Conservation (phyloP, 2,888 invertebrate species). For the Gerosis bhagava region DNA sequence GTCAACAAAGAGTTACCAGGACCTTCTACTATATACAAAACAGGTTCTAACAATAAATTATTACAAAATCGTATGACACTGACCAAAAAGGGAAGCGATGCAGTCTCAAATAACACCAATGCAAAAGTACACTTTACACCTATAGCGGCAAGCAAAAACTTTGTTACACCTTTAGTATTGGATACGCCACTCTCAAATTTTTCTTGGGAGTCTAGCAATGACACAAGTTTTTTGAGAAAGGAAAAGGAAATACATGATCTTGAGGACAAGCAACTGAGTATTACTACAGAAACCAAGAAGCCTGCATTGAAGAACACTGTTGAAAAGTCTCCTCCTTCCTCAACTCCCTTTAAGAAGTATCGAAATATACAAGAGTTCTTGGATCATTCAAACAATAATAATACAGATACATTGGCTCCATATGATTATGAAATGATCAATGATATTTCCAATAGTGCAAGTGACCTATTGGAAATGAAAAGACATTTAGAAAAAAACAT, state of each 20-base stretch:
- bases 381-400: constrained; percentile 55
- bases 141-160: constrained; percentile 31
- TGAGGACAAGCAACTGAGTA: constrained; percentile 48
- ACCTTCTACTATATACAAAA: no score
- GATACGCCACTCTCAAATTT: constrained; percentile 58
- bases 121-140: no score
- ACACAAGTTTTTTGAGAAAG: constrained; percentile 64
- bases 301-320: constrained; percentile 56
- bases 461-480: constrained; percentile 52
- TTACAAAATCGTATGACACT: constrained; percentile 42
- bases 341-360: constrained; percentile 67
- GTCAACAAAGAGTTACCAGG: no score
- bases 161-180: constrained; percentile 31
- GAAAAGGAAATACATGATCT: constrained; percentile 62
- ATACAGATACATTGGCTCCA: no score
- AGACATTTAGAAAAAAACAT: constrained; percentile 52
- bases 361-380: constrained; percentile 60
- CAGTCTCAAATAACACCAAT: no score
- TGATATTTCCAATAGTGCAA: constrained; percentile 59
- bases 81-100: constrained; percentile 59
- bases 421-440: no score
- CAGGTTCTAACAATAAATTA: constrained; percentile 41
- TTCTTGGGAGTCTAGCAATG: constrained; percentile 62
- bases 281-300: constrained; percentile 44
- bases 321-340: constrained; percentile 57